phyloP scores from a whole-genome alignment of 2,797 vertebrate species.

The Acridotheres tristis region DNA sequence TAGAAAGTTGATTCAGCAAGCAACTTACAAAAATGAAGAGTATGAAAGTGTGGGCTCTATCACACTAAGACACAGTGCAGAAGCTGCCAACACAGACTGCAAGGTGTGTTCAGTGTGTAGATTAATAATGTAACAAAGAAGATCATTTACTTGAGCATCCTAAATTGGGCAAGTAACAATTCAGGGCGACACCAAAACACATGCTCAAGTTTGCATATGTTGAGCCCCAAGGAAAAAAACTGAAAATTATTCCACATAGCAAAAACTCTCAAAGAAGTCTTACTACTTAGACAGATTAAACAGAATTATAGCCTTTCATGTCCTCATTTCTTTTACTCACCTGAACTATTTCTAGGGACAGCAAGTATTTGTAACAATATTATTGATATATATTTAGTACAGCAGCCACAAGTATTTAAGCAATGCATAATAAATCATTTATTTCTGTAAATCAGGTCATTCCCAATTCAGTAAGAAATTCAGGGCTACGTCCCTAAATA shows the following conservation, averaged over 20 bases:
- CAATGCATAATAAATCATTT: slow-evolving; percentile 1
- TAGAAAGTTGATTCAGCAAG: neutral
- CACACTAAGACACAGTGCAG: neutral
- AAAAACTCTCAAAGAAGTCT: neutral
- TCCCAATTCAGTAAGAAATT: neutral
- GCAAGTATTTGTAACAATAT: neutral
- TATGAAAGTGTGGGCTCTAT: neutral
- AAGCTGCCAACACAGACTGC: neutral
- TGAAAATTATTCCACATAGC: neutral
- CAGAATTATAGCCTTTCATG: neutral
- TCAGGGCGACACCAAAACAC: neutral
- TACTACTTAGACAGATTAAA: neutral
- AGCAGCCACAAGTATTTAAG: slow-evolving; percentile 13
- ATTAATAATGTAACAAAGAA: neutral
- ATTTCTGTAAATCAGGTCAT: slow-evolving; percentile 50
- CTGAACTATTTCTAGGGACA: neutral
- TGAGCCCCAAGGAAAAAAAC: neutral
- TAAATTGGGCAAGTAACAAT: neutral
- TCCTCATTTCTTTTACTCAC: neutral
- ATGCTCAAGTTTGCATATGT: neutral
- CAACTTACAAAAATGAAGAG: neutral
- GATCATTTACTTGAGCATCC: neutral
- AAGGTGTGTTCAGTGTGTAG: neutral
- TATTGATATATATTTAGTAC: neutral
- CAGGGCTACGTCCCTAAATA: slow-evolving; percentile 28